Base-by-base conservation (phyloP, 2,888 invertebrate species). In the Ornithoptera priamus region DNA sequence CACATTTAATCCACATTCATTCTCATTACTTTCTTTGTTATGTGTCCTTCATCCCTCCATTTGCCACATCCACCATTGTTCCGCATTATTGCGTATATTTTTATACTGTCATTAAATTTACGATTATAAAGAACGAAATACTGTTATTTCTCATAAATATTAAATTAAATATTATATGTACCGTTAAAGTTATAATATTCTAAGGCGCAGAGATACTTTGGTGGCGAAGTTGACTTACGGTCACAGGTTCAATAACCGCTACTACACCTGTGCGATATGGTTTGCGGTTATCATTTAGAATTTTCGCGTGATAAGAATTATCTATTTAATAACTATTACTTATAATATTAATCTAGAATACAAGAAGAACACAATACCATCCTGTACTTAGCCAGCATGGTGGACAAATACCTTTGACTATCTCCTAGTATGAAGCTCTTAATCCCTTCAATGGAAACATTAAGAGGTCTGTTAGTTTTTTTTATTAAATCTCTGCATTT, bases 161-260 rank as follows among this genome's bases (percentile, higher is more conserved):
- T 58, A 0, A 57, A 57, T 36, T 22, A 63, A 53, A 65, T 39
- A 10, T 39, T 58, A 46, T 18, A 22, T 42, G 17, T 24, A 22
- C 22, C 12, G 57, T 53, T 53, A 53, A n/a, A n/a, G 53, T 22
- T 22, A 58, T 60, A 61, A 61, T 20, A 53, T 60, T 42, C 15
- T 30, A 50, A 60, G 30, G 24, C 30, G 20, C 24, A 39, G 7
- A 57, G 36, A 59, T 50, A 60, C 46, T 60, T 68, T 22, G 1
- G 12, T 18, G n/a, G 50, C 42, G 36, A 67, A 62, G 72, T 66
- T 72, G 65, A 63, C 65, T 68, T 70, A 64, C 53, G 58, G 39
- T 57, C 61, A 30, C 61, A 59, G 69, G 72, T 72, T 72, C 70
- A 69, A 58, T 39, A 70, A 15, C 72, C 68, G 46, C 46, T 17